Evolutionary conservation across 2,113 vertebrate species (phyloP).

Genomic region (Phrynosoma blainvillii): DNA sequence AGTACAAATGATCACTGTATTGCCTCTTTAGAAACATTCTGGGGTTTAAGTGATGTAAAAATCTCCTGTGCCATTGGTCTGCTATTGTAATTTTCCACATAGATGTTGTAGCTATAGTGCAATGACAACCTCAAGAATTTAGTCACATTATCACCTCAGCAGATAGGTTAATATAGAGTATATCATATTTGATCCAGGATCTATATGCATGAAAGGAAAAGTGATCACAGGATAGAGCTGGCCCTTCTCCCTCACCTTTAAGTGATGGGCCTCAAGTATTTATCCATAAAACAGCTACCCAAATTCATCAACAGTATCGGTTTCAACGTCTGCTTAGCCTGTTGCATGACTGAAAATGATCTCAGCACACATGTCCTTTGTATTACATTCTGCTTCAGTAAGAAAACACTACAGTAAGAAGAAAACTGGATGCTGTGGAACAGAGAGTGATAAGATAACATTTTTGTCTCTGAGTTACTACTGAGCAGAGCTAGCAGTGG

Average conservation of each 20-base stretch:
- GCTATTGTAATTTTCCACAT: background rate
- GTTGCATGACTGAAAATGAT: conserved; percentile 72
- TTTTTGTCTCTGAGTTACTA: conserved; percentile 1
- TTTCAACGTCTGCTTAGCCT: conserved; percentile 74
- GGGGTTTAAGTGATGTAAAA: background rate
- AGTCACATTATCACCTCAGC: background rate
- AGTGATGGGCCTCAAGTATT: conserved; percentile 50
- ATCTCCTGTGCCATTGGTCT: background rate
- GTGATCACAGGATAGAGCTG: conserved; percentile 39
- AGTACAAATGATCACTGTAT: background rate
- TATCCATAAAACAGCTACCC: conserved; percentile 42
- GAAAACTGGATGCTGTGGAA: conserved; percentile 27
- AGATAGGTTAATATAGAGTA: background rate
- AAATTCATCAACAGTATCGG: conserved; percentile 64
- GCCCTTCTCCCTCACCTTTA: conserved; percentile 15
- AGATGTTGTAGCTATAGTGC: background rate
- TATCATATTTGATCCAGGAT: conserved; percentile 4
- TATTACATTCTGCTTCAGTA: conserved; percentile 58
- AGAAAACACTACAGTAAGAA: conserved; percentile 50
- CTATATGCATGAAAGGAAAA: conserved; percentile 16
- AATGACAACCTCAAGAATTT: background rate
- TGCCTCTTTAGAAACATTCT: background rate
- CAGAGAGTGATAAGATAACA: background rate
- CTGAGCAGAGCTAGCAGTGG: background rate
- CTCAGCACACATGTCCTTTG: conserved; percentile 60